These are phyloP conservation scores for Cyprinodon tularosa DNA, from an alignment of 2,113 vertebrate genomes.

Conservation along the genomic window DNA sequence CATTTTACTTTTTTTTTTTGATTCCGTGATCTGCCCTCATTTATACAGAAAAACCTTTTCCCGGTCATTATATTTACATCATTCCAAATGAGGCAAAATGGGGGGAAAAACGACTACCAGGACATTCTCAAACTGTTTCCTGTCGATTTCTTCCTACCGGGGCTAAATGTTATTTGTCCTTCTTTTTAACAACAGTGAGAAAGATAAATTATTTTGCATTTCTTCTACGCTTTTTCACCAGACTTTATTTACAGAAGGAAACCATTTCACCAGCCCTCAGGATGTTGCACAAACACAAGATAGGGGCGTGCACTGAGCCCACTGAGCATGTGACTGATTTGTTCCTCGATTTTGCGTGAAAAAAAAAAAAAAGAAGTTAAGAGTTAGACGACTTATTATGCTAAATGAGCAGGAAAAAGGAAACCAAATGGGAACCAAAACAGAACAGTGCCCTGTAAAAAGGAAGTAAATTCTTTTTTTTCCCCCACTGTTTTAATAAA, in stretches of 20 bases:
- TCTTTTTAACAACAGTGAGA: slow-evolving; percentile 46
- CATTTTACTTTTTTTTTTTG: not conserved
- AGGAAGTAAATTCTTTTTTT: slow-evolving; percentile 25
- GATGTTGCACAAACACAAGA: slow-evolving; percentile 65
- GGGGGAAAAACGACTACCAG: not conserved
- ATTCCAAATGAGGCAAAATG: not conserved
- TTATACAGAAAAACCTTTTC: not conserved
- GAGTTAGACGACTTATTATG: slow-evolving; percentile 2
- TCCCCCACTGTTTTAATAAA: not conserved
- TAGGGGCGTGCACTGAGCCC: slow-evolving; percentile 44
- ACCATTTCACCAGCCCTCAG: slow-evolving; percentile 57
- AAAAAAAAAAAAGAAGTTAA: slow-evolving; percentile 39
- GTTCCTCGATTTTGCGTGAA: slow-evolving; percentile 39
- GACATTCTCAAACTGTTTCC: slow-evolving; percentile 29
- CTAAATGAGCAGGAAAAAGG: slow-evolving; percentile 35
- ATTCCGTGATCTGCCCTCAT: too few species aligned
- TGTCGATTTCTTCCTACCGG: slow-evolving; percentile 20
- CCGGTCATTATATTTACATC: slow-evolving; percentile 3
- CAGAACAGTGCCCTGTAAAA: slow-evolving; percentile 45
- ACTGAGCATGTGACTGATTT: slow-evolving; percentile 71
- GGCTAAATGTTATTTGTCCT: slow-evolving; percentile 15
- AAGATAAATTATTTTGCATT: slow-evolving; percentile 52
- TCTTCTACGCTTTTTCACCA: slow-evolving; percentile 38
- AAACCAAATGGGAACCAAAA: slow-evolving; percentile 25
- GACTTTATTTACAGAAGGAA: slow-evolving; percentile 69